Conservation (phyloP, 2,797 vertebrate genomes). For the Tympanoctomys barrerae region DNA sequence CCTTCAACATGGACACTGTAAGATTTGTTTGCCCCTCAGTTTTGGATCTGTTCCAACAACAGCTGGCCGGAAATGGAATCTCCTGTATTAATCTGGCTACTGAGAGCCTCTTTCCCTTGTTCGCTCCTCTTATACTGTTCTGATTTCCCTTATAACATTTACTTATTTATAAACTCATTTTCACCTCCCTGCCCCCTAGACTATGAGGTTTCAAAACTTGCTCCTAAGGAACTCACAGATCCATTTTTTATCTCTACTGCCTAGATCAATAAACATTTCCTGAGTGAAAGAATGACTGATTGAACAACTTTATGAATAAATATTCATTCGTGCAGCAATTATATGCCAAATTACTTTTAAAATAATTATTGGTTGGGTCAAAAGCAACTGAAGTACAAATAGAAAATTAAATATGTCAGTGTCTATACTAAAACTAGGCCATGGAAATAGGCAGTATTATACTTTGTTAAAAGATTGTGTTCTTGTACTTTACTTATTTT, state of each 20-base stretch:
- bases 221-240: not conserved
- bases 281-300: constrained; percentile 8
- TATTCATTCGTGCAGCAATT: not conserved
- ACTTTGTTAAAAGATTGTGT: not conserved
- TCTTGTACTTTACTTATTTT: not conserved
- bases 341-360: constrained; percentile 3
- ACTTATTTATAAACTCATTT: not conserved
- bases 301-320: constrained; percentile 19
- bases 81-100: not conserved
- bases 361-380: not conserved
- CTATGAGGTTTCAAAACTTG: not conserved
- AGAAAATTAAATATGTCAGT: not conserved
- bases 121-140: not conserved
- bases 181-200: not conserved
- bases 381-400: not conserved
- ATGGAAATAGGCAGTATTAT: not conserved
- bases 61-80: not conserved
- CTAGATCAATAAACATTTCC: not conserved
- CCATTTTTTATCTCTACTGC: constrained; percentile 2
- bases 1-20: not conserved
- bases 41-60: not conserved
- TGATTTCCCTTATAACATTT: not conserved
- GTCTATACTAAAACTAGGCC: not conserved
- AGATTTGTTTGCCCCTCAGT: not conserved
- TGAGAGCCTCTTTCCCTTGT: not conserved